These are phyloP conservation scores for Physeter macrocephalus DNA, from an alignment of 2,113 vertebrate species.

Conservation along the genomic window DNA sequence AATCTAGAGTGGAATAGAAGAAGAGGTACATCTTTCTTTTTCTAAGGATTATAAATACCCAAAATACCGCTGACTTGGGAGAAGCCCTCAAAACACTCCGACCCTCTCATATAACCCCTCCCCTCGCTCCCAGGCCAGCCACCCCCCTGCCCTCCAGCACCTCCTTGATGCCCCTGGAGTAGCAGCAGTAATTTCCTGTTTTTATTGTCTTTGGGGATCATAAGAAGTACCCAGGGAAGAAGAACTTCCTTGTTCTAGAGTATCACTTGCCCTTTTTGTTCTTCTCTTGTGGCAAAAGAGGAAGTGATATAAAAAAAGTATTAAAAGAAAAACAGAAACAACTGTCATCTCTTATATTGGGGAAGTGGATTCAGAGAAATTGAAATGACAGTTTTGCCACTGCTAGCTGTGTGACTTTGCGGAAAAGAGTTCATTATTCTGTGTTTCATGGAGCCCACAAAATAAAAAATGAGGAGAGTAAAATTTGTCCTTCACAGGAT, in stretches of 20 bases:
- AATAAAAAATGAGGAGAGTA: not conserved
- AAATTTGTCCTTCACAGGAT: not conserved
- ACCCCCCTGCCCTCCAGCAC: not conserved
- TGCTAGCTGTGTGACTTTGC: not conserved
- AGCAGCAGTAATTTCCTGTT: not conserved
- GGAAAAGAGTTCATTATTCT: not conserved
- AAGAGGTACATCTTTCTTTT: not conserved
- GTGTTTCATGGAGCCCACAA: not conserved
- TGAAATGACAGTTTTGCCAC: not conserved
- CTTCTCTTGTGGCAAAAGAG: not conserved
- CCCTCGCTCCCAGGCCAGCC: not conserved
- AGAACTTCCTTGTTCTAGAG: not conserved
- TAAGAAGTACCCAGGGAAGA: not conserved
- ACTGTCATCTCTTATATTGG: not conserved
- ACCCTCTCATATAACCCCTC: not conserved
- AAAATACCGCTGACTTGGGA: not conserved
- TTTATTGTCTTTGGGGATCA: not conserved
- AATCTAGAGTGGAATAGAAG: not conserved
- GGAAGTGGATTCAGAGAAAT: not conserved
- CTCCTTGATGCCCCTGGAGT: rapidly evolving
- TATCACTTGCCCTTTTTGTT: not conserved
- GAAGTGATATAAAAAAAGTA: not conserved
- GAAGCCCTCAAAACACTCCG: not conserved
- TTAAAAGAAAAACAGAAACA: not conserved
- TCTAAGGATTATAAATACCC: not conserved